Percentiles rank a stretch among this genome's conserved stretches.
These are phyloP conservation scores for Pemphigus obesinymphae DNA, from an alignment of 1,140 invertebrate species.

Conservation along the genomic window DNA sequence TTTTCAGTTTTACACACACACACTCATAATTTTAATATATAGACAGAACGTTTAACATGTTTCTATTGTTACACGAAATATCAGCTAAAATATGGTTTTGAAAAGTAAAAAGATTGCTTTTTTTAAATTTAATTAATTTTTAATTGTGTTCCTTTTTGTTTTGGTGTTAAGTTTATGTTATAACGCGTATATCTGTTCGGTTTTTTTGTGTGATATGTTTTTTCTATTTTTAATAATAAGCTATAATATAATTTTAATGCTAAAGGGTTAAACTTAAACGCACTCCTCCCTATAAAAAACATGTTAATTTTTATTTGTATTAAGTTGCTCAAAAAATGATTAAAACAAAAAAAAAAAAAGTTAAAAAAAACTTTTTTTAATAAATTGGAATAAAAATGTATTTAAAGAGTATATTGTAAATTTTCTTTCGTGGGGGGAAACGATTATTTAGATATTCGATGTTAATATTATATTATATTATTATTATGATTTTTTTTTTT, in stretches of 20 bases:
- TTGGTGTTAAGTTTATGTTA: slow-evolving; percentile 41
- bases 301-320: slow-evolving; percentile 25
- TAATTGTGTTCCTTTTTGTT: slow-evolving; percentile 29
- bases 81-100: background rate
- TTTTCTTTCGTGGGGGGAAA: background rate
- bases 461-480: slow-evolving; percentile 17
- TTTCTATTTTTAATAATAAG: slow-evolving; percentile 6
- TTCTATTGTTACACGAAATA: slow-evolving; percentile 25
- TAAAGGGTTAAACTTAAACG: background rate
- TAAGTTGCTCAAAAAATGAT: slow-evolving; percentile 39
- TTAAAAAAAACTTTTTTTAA: background rate
- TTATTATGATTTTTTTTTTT: slow-evolving; percentile 5
- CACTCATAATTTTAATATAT: slow-evolving; percentile 8
- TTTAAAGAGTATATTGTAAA: slow-evolving; percentile 26
- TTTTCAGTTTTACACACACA: slow-evolving; percentile 27
- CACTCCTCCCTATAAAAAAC: background rate
- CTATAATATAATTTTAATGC: background rate
- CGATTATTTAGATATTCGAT: slow-evolving; percentile 1
- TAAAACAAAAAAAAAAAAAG: background rate
- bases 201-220: slow-evolving; percentile 32
- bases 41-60: background rate
- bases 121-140: background rate
- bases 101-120: background rate
- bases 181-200: slow-evolving; percentile 22
- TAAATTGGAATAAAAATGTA: slow-evolving; percentile 12